Evolutionary conservation across 2,113 vertebrate species (phyloP), one percentile per base, ranked within the genome.

Genomic region (Corythornis vintsioides): DNA sequence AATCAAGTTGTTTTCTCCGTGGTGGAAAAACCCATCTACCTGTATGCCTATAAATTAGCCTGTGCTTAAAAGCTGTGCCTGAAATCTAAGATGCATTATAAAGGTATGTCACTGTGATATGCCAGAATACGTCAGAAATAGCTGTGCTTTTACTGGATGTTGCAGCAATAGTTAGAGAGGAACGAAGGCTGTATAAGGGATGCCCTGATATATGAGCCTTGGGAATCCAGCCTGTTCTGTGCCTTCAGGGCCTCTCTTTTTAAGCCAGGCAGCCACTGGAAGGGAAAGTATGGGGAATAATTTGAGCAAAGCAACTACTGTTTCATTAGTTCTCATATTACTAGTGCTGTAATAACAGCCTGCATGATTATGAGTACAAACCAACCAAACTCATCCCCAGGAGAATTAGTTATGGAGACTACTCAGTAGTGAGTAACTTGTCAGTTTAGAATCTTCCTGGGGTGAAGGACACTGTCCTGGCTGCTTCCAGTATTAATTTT

Each of bases 251-350:
- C 67, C 80, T 92, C 75, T 67, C 78, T 86, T 96, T 96, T 92
- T 69, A 83, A 93, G 73, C 73, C 43, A 65, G 65, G 73, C 59
- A 88, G 35, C 24, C 75, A 86, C 84, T 24, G 47, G 60, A 83
- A 90, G 90, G 90, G 63, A 91, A 91, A 80, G 45, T 80, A 83
- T 53, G 82, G 63, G 79, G 55, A 92, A 70, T 91, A 94, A 95
- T 89, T 74, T 92, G 70, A 95, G 89, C 72, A 88, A 88, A 94
- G 88, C 52, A 92, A 83, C 73, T 86, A 75, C 88, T 77, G 57
- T 93, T 89, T 92, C 87, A 65, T 96, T 96, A 93, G 75, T 31
- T 93, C 53, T 67, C 43, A 11, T 69, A 65, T 77, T 79, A 71
- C 67, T n/a, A 48, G 59, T 82, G 73, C 73, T 12, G 6, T 88